Evolutionary conservation across 2,113 vertebrate genomes (phyloP).

Genomic region (Chelonoidis abingdonii): DNA sequence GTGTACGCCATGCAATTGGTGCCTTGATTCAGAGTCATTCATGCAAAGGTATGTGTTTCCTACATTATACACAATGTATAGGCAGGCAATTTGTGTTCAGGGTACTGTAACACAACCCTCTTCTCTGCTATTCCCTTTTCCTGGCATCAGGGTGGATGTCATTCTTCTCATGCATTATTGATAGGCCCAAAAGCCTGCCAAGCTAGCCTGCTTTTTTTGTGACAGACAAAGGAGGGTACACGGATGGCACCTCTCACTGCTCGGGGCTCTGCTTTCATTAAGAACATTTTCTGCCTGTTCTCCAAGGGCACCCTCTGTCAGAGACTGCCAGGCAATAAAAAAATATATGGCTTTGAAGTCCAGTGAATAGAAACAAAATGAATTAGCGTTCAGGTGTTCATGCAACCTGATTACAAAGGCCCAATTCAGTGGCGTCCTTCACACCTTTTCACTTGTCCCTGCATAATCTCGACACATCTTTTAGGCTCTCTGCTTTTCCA

Average conservation of each 20-base stretch:
- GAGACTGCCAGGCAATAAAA: conserved; percentile 60
- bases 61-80: not conserved
- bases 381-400: conserved; percentile 74
- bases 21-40: not conserved
- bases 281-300: conserved; percentile 73
- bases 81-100: conserved; percentile 39
- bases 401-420: conserved; percentile 75
- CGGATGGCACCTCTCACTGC: conserved; percentile 77
- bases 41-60: not conserved
- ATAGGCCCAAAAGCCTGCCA: conserved; percentile 83
- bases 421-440: conserved; percentile 73
- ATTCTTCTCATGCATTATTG: conserved; percentile 85
- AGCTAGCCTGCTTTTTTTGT: conserved; percentile 72
- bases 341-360: conserved; percentile 71
- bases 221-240: conserved; percentile 77
- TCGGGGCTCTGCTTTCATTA: conserved; percentile 78
- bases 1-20: not conserved
- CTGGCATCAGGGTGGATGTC: conserved; percentile 76
- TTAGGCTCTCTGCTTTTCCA: conserved; percentile 34
- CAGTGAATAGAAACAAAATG: conserved; percentile 65
- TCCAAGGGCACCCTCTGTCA: conserved; percentile 76
- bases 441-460: conserved; percentile 73
- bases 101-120: conserved; percentile 39
- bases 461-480: conserved; percentile 62
- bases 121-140: conserved; percentile 49